Conservation (phyloP, 1,140 invertebrate genomes). For the Notospermus geniculatus region DNA sequence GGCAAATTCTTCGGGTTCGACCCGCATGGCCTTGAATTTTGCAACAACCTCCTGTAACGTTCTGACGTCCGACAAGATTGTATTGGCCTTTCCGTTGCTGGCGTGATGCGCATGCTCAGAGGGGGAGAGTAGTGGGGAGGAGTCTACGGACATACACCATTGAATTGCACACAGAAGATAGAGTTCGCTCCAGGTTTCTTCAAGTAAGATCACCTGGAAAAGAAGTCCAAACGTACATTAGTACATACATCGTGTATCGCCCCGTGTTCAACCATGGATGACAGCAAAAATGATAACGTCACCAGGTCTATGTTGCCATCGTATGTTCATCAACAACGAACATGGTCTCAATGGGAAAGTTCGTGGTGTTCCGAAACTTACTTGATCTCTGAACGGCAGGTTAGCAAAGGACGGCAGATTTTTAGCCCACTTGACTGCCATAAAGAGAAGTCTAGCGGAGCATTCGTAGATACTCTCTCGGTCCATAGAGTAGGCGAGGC, state of each 20-base stretch:
- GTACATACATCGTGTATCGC: too few species aligned
- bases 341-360: neutral
- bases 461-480: slow-evolving; percentile 80
- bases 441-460: slow-evolving; percentile 88
- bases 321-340: neutral
- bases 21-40: slow-evolving; percentile 81
- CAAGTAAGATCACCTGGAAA: slow-evolving; percentile 81
- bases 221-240: too few species aligned
- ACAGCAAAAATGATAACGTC: too few species aligned
- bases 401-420: slow-evolving; percentile 95
- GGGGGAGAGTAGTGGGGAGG: slow-evolving; percentile 75
- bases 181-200: slow-evolving; percentile 94
- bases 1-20: slow-evolving; percentile 95
- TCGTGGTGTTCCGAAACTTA: slow-evolving; percentile 58
- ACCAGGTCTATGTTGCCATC: too few species aligned
- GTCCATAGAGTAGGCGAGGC: slow-evolving; percentile 15
- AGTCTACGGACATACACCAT: slow-evolving; percentile 83
- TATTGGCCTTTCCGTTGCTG: slow-evolving; percentile 63
- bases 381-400: slow-evolving; percentile 89
- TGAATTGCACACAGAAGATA: slow-evolving; percentile 96
- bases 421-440: slow-evolving; percentile 99
- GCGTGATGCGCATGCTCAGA: slow-evolving; percentile 65
- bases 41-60: slow-evolving; percentile 76
- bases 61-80: slow-evolving; percentile 58
- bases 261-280: too few species aligned